These are phyloP conservation scores for Paguma larvata DNA, from an alignment of 2,797 vertebrate genomes.

Conservation along the genomic window DNA sequence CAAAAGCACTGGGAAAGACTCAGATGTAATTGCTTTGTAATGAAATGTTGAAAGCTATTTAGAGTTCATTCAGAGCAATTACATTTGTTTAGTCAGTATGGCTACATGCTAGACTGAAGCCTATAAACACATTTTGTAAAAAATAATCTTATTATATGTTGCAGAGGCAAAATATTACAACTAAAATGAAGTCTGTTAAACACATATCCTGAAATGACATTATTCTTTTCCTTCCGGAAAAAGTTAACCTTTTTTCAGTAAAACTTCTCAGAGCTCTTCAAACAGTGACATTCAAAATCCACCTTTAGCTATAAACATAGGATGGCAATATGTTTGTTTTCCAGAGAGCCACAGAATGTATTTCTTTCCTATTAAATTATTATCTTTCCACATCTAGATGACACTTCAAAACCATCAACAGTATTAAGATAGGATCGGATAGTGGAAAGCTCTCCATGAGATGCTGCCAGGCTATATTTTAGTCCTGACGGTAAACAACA, in stretches of 20 bases:
- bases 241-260: conserved; percentile 23
- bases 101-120: conserved; percentile 70
- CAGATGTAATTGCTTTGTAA: conserved; percentile 69
- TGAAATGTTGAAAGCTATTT: conserved; percentile 82
- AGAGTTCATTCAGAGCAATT: conserved; percentile 78
- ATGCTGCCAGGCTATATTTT: neutral
- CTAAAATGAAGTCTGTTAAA: conserved; percentile 63
- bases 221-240: neutral
- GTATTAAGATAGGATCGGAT: neutral
- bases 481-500: neutral
- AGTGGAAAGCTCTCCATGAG: neutral
- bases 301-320: neutral
- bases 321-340: neutral
- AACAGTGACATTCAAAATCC: neutral
- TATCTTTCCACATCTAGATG: neutral
- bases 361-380: conserved; percentile 25
- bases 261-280: neutral
- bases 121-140: conserved; percentile 62
- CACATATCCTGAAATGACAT: conserved; percentile 47
- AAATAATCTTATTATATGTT: conserved; percentile 58
- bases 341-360: neutral
- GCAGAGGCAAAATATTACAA: conserved; percentile 57
- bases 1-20: conserved; percentile 63
- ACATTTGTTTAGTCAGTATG: conserved; percentile 70
- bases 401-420: neutral